A percentile compares a stretch with the other conserved stretches of the same genome.
phyloP scores from a whole-genome alignment of 2,113 vertebrate species.

The Hyperopisus bebe region DNA sequence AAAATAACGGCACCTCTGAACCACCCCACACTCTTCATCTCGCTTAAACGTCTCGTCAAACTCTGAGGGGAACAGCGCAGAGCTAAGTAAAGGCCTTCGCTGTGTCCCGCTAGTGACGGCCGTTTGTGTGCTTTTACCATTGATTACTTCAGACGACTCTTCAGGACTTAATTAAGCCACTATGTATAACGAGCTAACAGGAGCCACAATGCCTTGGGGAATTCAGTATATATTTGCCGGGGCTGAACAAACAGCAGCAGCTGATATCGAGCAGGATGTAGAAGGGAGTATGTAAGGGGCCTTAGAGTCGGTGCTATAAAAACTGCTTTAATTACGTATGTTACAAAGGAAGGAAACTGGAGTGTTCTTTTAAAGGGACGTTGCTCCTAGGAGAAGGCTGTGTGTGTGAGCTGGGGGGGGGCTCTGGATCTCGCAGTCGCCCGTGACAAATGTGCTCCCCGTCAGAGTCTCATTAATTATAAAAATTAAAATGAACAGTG shows the following conservation, averaged over 20 bases:
- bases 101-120: neutral
- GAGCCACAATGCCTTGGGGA: neutral
- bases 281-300: neutral
- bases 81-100: neutral
- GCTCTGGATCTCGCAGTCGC: neutral
- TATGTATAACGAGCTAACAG: neutral
- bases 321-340: neutral
- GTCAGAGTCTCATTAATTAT: slow-evolving; percentile 33
- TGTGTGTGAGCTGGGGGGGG: neutral
- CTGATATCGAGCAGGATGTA: neutral
- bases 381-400: neutral
- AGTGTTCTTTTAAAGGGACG: neutral
- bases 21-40: neutral
- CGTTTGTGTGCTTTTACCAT: neutral
- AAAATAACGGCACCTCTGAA: neutral
- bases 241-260: neutral
- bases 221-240: neutral
- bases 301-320: neutral
- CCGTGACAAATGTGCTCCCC: slow-evolving; percentile 31
- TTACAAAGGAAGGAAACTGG: neutral
- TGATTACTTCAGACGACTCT: neutral
- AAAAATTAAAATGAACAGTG: slow-evolving; percentile 35
- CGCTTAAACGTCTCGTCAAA: neutral
- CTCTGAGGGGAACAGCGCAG: neutral
- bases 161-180: slow-evolving; percentile 1